Evolutionary conservation across 2,113 vertebrate genomes (phyloP).

Genomic region (Lethenteron camtschaticum): DNA sequence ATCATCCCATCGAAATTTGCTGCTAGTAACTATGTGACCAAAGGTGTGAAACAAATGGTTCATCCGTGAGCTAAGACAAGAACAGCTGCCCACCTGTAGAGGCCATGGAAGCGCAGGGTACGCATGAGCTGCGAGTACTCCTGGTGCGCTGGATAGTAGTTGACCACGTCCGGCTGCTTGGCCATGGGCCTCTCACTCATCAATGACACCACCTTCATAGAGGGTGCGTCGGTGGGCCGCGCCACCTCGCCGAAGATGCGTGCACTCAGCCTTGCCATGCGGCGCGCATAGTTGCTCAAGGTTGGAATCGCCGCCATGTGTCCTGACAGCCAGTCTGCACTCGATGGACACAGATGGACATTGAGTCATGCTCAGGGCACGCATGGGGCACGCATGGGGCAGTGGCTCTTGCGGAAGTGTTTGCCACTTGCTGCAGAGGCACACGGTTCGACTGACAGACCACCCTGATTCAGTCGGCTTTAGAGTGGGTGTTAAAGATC

Average conservation of each 20-base stretch:
- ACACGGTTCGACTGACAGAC: not conserved
- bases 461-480: too few relatives aligned
- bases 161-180: constrained; percentile 42
- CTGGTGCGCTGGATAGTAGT: constrained; percentile 80
- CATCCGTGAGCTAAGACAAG: too few relatives aligned
- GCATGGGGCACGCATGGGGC: too few relatives aligned
- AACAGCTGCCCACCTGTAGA: constrained; percentile 47
- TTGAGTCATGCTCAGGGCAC: too few relatives aligned
- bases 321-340: not conserved
- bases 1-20: not conserved
- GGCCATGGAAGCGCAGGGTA: constrained; percentile 51
- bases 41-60: not conserved
- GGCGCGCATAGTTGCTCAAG: constrained; percentile 46
- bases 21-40: not conserved
- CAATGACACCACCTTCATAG: constrained; percentile 67
- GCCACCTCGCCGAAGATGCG: constrained; percentile 62
- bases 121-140: constrained; percentile 49
- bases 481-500: too few relatives aligned
- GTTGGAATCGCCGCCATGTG: not conserved
- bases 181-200: constrained; percentile 59
- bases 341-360: not conserved
- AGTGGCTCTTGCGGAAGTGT: too few relatives aligned
- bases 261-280: constrained; percentile 63
- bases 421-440: not conserved
- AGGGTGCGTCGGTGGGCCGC: constrained; percentile 46